Evolutionary conservation across 2,797 vertebrate species (phyloP), one percentile per base, ranked within the genome.

Genomic region (Girardinus metallicus): DNA sequence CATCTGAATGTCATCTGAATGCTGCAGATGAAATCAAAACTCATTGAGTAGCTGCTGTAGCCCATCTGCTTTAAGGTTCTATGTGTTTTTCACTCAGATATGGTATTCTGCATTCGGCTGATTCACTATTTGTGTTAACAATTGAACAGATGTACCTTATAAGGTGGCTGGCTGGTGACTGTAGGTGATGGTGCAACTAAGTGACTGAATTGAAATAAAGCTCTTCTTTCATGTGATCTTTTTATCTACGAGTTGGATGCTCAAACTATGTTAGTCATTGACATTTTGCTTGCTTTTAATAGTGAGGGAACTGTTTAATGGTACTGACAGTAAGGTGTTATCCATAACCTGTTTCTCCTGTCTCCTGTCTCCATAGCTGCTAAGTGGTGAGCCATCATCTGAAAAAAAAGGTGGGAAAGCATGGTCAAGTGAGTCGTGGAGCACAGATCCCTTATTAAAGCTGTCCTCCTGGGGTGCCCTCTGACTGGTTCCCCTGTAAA

Each of bases 401-500:
- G 78, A 68, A 77, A 84, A 91, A 82, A 86, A 87, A 79, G 9
- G 83, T 68, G 74, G 78, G 84, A 86, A 81, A 91, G 88, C 87
- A 82, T 82, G 80, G 80, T 89, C 89, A 88, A 90, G 89, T 88
- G 86, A 86, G 83, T 46, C 18, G 53, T 86, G 89, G 83, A 89
- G 85, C 87, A 84, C 49, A 9, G 76, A 89, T 87, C 85, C 89
- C 92, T 94, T 95, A 95, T 95, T 96, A 96, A 95, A 94, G 91
- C 92, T 88, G 91, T 95, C 94, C 91, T 94, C 92, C 79, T 89
- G 89, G 87, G 87, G 93, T 94, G 92, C 89, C 94, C 94, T 95
- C 90, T 93, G 93, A 94, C 93, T 93, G 90, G 86, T 90, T 93
- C 93, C 87, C 90, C 92, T 94, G 93, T 95, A 95, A 95, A 95